Percentiles rank a stretch among this genome's conserved stretches.
These are phyloP conservation scores for Neocloeon triangulifer DNA, from an alignment of 1,140 invertebrate genomes.

Conservation along the genomic window DNA sequence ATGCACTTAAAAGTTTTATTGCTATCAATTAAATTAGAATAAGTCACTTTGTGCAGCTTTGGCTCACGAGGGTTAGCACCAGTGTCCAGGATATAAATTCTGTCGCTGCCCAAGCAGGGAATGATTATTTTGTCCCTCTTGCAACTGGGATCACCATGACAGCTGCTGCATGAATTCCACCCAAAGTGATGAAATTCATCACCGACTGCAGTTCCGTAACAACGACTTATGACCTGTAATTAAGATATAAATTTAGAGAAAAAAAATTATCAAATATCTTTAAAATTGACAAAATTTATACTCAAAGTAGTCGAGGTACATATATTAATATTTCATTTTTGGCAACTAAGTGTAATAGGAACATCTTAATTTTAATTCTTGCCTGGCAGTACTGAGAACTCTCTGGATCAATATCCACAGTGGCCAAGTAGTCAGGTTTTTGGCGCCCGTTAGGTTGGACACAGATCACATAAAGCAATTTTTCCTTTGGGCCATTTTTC, in stretches of 20 bases:
- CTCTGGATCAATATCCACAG: slow-evolving; percentile 72
- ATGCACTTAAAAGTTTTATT: neutral
- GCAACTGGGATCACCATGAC: slow-evolving; percentile 35
- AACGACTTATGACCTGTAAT: slow-evolving; percentile 63
- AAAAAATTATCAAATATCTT: slow-evolving; percentile 1
- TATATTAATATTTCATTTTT: too few relatives aligned
- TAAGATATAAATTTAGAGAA: slow-evolving; percentile 8
- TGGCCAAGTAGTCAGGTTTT: slow-evolving; percentile 71
- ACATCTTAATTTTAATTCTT: too few relatives aligned
- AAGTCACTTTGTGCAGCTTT: slow-evolving; percentile 31
- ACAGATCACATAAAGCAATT: slow-evolving; percentile 70
- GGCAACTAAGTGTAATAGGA: too few relatives aligned
- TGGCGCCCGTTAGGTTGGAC: slow-evolving; percentile 38
- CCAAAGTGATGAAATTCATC: slow-evolving; percentile 91
- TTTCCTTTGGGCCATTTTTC: slow-evolving; percentile 53
- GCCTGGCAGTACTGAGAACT: slow-evolving; percentile 68
- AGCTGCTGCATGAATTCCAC: slow-evolving; percentile 92
- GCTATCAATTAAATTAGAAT: neutral
- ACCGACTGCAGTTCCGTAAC: slow-evolving; percentile 47
- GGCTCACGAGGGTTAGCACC: slow-evolving; percentile 41
- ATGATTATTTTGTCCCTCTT: slow-evolving; percentile 58
- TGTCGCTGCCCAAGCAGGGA: slow-evolving; percentile 57
- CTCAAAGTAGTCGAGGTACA: too few relatives aligned
- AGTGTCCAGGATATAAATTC: slow-evolving; percentile 71
- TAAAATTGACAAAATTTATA: neutral